These are phyloP conservation scores for Leucophenga maculata DNA, from an alignment of 2,888 invertebrate genomes.

Conservation along the genomic window DNA sequence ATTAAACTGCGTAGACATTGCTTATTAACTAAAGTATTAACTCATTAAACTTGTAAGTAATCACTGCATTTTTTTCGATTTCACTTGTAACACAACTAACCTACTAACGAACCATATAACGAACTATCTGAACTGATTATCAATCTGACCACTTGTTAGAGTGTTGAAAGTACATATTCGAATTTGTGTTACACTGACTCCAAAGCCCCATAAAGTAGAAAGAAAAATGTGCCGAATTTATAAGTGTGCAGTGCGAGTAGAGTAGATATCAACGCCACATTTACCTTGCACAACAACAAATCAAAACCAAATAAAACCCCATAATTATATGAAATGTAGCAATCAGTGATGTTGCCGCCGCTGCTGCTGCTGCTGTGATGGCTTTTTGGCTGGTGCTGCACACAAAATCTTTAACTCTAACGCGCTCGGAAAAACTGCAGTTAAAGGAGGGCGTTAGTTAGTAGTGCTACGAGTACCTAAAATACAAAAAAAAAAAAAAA, in stretches of 20 bases:
- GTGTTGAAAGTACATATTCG: background rate
- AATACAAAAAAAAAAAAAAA: background rate
- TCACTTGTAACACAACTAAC: too few relatives aligned
- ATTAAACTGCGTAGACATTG: too few relatives aligned
- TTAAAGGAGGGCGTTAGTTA: too few relatives aligned
- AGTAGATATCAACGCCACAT: conserved; percentile 8
- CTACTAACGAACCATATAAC: too few relatives aligned
- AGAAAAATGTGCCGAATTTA: conserved; percentile 1
- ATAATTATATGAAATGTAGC: conserved; percentile 12
- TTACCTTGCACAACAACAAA: conserved; percentile 14
- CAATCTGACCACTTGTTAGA: background rate
- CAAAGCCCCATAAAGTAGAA: background rate
- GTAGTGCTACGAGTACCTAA: background rate
- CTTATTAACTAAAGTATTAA: too few relatives aligned
- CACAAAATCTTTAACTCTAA: too few relatives aligned
- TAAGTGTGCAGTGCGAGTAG: background rate
- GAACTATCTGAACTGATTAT: too few relatives aligned
- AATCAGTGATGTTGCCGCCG: background rate
- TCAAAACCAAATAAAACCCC: conserved; percentile 14
- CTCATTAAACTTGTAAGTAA: too few relatives aligned
- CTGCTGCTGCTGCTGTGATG: background rate
- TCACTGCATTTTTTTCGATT: too few relatives aligned
- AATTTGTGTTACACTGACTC: background rate
- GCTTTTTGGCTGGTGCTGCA: too few relatives aligned
- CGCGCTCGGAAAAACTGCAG: too few relatives aligned